Evolutionary conservation across 1,140 invertebrate species (phyloP), one percentile per base, ranked within the genome.

Genomic region (Glossosoma conforme): DNA sequence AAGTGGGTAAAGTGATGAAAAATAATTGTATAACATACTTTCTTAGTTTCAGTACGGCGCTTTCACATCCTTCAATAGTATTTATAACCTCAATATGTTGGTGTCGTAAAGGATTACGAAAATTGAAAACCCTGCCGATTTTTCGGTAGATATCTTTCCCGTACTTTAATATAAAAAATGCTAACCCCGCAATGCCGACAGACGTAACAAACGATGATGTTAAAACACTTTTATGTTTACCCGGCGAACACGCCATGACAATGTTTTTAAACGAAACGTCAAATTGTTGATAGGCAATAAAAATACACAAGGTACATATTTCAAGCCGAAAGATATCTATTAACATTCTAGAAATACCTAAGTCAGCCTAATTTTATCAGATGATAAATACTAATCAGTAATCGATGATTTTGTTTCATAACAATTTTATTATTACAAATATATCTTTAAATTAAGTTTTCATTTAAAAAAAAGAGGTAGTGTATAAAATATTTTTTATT

Each of bases 1-100:
- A 15, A 10, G 21, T 45, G 11, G 5, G 21, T 10, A 20, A 47
- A 37, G 15, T 19, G 10, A 15, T 17, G n/a, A 48, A 13, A 5
- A 38, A 38, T 30, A 25, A 14, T 20, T 25, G 35, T 51, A 3
- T 8, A 40, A 25, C 25, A 38, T 32, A 45, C 51, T 14, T 28
- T 32, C 11, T 40, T 37, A 44, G 35, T 24, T 57, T 37, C 28
- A 36, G 10, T 21, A 41, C 15, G 1, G 55, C 50, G 10, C 22
- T 25, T 25, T 42, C 17, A 30, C 55, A 57, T 44, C 49, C 28
- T 8, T 52, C 24, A 6, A 28, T 13, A 2, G 50, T 44, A 30
- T 49, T 53, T 22, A 57, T 48, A 41, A 57, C 38, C 22, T 57
- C 50, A 44, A 57, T 53, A 3, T 20, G 21, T 24, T 52, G 50